Evolutionary conservation across 2,888 invertebrate species (phyloP), one percentile per base, ranked within the genome.

Genomic region (Coelopa pilipes): DNA sequence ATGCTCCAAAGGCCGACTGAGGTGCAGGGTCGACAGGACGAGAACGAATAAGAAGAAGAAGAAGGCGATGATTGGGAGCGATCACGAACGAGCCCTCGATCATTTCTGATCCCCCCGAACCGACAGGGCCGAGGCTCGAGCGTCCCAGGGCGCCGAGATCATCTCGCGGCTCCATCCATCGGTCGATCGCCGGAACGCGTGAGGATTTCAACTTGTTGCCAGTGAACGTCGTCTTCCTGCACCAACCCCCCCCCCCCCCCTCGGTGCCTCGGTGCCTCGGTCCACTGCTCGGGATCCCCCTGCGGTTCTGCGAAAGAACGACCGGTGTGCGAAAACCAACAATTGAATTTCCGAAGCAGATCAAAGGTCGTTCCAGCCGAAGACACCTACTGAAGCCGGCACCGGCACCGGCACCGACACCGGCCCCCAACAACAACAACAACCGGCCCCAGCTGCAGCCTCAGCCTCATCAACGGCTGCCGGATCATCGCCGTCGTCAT

Each of bases 321-420:
- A 46, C 4, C 49, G 19, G 45, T 60, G n/a, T 19, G 79, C 76
- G 79, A 76, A 70, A 82, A 82, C 80, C 83, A 82, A 81, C 82
- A 81, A 82, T 80, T 78, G 82, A 80, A 81, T 81, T 80, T 81
- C 81, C 80, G 80, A 80, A 78, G 78, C 82, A 80, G 83, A 83
- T 83, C 83, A 83, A 83, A 82, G 83, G 84, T 83, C 83, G 83
- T 78, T 68, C 46, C 72, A 66, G 67, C 73, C 74, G 9, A 66
- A 21, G 53, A 11, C 55, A 10, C 50, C 12, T 69, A 46, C 45
- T 69, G 70, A 59, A 59, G 19, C 46, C 59, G 45, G 15, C 55
- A 55, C 17, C 19, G 34, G 24, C 24, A 24, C 34, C 21, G 12
- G 34, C n/a, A n/a, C 46, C 59, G 45, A 11, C 55, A 55, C 17